Conservation (phyloP, 1,140 invertebrate genomes). For the Ooceraea biroi region DNA sequence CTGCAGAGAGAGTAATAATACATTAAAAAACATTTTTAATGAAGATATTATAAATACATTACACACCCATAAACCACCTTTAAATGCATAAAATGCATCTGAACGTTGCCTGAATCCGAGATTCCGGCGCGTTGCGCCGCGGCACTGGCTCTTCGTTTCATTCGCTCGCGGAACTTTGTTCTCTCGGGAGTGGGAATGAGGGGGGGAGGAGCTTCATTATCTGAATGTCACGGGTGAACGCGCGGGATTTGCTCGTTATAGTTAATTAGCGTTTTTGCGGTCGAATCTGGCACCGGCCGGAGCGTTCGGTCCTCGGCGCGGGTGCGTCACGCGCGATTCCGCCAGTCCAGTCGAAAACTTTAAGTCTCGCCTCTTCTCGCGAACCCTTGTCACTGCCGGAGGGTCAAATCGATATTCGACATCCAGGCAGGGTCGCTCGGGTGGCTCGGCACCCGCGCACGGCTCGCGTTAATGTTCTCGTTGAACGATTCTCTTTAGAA, state of each 20-base stretch:
- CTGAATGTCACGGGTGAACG: background rate
- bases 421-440: slow-evolving; percentile 12
- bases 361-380: slow-evolving; percentile 27
- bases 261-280: slow-evolving; percentile 1
- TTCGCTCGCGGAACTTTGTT: no score
- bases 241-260: background rate
- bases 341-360: slow-evolving; percentile 28
- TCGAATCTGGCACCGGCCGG: background rate
- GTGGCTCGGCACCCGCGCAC: background rate
- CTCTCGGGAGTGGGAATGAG: no score
- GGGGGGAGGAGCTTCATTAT: background rate
- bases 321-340: background rate
- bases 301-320: background rate
- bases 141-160: no score
- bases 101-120: no score
- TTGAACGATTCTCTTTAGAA: slow-evolving; percentile 2
- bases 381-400: slow-evolving; percentile 37
- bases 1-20: no score
- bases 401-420: slow-evolving; percentile 58
- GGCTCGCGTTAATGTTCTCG: background rate
- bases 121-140: no score
- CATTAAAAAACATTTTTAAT: no score
- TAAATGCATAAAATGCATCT: no score
- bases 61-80: no score
- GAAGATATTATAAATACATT: no score